A percentile compares a stretch with the other conserved stretches of the same genome.
Evolutionary conservation across 2,113 vertebrate species (phyloP).

Genomic region (mouse (Mus musculus)): DNA sequence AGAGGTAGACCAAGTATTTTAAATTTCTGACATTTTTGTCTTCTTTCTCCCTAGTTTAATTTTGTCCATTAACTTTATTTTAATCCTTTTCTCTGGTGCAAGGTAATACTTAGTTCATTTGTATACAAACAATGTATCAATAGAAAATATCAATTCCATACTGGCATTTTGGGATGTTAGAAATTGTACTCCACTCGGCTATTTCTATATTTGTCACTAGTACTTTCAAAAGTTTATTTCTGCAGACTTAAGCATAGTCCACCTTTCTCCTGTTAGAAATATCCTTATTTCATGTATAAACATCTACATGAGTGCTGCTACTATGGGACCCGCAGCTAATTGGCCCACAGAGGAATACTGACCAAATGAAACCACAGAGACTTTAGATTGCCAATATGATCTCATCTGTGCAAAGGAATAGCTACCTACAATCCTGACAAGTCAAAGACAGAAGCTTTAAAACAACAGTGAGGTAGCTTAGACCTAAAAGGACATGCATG

Average conservation of each 20-base stretch:
- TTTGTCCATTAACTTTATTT: neutral
- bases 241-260: slow-evolving; percentile 2
- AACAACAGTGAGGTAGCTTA: neutral
- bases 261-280: neutral
- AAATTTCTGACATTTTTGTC: neutral
- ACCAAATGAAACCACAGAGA: slow-evolving; percentile 48
- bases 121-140: neutral
- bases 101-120: slow-evolving; percentile 19
- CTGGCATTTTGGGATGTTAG: neutral
- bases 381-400: neutral
- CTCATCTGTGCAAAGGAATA: neutral
- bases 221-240: neutral
- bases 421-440: neutral
- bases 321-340: slow-evolving; percentile 25
- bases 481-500: too few species aligned
- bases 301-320: neutral
- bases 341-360: slow-evolving; percentile 22
- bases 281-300: neutral
- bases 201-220: slow-evolving; percentile 27
- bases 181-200: neutral
- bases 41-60: slow-evolving; percentile 9
- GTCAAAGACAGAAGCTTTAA: neutral
- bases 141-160: neutral
- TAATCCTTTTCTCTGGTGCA: neutral
- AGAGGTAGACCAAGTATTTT: neutral